Base-by-base conservation (phyloP, 2,888 invertebrate genomes). In the Galeruca laticollis region DNA sequence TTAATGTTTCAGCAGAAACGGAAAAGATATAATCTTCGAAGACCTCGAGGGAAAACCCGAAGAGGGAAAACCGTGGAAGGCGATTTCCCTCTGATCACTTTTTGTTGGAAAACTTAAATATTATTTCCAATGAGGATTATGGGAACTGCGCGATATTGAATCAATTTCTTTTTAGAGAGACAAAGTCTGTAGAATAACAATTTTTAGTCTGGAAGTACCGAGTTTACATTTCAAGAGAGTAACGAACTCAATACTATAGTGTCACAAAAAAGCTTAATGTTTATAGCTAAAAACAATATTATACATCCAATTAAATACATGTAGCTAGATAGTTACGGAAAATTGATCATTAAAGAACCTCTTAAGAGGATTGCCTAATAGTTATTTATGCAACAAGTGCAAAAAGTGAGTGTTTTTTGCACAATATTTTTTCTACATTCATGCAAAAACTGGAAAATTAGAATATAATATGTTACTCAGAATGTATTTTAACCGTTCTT, bases 1-100 rank as follows among this genome's bases (percentile, higher is more conserved):
- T 81, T 81, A 81, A 81, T 80, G 81, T 81, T 81, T 81, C 79
- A 81, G 75, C 76, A 73, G 76, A 73, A 74, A 68, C 75, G 78
- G 76, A 79, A 65, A 79, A 79, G 81, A 79, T 81, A 79, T 81
- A 80, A 81, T 81, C 81, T 80, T 74, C 74, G 68, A 69, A 49
- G 62, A 74, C 77, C 74, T 57, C 79, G 57, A 49, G 78, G 77
- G 78, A 75, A 61, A 40, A 69, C 59, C 68, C 40, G 56, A 69
- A 54, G 62, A 67, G 70, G 71, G 69, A 73, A 74, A 71, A 74
- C 70, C 70, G 72, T 71, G 73, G 74, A 74, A 74, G 70, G 68
- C 67, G 69, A 68, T 68, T 71, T 68, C 60, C 70, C 67, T 70
- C 67, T 54, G 62, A 54, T 67, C 47, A 68, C 47, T 59, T 70